Percentiles rank a stretch among this genome's conserved stretches.
These are phyloP conservation scores for Parapsyche elsis DNA, from an alignment of 1,140 invertebrate genomes.

Conservation along the genomic window DNA sequence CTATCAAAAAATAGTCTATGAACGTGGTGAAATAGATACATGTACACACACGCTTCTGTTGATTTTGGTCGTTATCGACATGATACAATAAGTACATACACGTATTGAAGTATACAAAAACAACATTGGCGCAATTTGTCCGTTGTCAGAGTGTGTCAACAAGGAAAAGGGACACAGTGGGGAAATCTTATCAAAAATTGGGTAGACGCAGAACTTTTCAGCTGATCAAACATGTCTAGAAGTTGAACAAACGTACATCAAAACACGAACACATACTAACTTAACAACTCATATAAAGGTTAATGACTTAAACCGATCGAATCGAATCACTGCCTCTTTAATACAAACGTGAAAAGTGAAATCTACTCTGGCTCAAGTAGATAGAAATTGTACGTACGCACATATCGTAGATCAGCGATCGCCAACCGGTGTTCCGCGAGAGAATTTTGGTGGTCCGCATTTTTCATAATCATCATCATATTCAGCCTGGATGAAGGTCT, in stretches of 20 bases:
- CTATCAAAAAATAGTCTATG: too few relatives aligned
- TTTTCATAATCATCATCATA: too few relatives aligned
- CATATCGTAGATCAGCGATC: too few relatives aligned
- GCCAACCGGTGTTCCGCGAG: too few relatives aligned
- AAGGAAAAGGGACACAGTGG: slow-evolving; percentile 8
- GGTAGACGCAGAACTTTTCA: not conserved
- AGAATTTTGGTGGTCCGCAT: too few relatives aligned
- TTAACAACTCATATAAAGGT: not conserved
- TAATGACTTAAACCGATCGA: not conserved
- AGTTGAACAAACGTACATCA: not conserved
- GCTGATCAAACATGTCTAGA: slow-evolving; percentile 16
- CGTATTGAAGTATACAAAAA: not conserved
- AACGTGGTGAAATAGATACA: too few relatives aligned
- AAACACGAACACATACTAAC: too few relatives aligned
- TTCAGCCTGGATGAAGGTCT: too few relatives aligned
- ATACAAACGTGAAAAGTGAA: slow-evolving; percentile 26
- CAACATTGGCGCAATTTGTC: not conserved
- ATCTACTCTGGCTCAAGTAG: too few relatives aligned
- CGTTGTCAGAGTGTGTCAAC: not conserved
- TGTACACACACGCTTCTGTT: not conserved
- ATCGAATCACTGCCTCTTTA: too few relatives aligned
- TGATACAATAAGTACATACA: not conserved
- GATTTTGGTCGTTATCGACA: not conserved
- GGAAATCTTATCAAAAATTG: not conserved
- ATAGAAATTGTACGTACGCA: too few relatives aligned